Conservation (phyloP, 2,888 invertebrate species). For the Drosophila formosana region DNA sequence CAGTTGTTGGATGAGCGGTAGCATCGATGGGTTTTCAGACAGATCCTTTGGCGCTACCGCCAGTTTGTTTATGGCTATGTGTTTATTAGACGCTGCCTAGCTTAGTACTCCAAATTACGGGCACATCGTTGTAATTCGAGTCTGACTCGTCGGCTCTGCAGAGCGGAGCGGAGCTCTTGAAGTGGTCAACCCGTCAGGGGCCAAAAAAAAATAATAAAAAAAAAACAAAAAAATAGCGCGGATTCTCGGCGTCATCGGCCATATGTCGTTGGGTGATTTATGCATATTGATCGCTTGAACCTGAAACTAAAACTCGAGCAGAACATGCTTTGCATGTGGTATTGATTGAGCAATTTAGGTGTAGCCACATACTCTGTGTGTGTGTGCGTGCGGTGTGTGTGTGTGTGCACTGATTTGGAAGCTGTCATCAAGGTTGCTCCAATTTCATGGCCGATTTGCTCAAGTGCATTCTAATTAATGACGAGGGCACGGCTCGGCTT, state of each 20-base stretch:
- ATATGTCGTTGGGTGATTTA: conserved; percentile 69
- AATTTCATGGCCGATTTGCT: conserved; percentile 76
- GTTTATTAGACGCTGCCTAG: conserved; percentile 67
- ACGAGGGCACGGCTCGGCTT: conserved; percentile 32
- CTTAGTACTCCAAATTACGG: conserved; percentile 51
- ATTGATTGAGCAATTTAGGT: conserved; percentile 76
- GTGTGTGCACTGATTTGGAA: conserved; percentile 60
- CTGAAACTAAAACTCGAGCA: conserved; percentile 46
- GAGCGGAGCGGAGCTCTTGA: conserved; percentile 50
- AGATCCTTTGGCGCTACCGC: conserved; percentile 63
- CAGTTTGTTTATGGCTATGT: conserved; percentile 68
- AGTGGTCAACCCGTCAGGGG: conserved; percentile 70
- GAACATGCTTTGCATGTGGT: conserved; percentile 66
- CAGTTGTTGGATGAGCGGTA: conserved; percentile 49
- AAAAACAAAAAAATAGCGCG: not conserved
- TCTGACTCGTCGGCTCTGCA: conserved; percentile 16
- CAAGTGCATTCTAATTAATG: conserved; percentile 72
- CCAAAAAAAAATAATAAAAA: not conserved
- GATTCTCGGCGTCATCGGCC: conserved; percentile 44
- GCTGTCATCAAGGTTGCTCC: conserved; percentile 76
- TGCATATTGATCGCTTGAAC: conserved; percentile 27
- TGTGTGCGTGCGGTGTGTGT: conserved; percentile 20
- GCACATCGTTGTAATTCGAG: conserved; percentile 62
- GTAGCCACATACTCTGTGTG: conserved; percentile 28
- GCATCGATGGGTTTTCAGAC: conserved; percentile 47